These are phyloP conservation scores for Trypoxylon attenuatum DNA, from an alignment of 2,888 invertebrate genomes.

Conservation along the genomic window DNA sequence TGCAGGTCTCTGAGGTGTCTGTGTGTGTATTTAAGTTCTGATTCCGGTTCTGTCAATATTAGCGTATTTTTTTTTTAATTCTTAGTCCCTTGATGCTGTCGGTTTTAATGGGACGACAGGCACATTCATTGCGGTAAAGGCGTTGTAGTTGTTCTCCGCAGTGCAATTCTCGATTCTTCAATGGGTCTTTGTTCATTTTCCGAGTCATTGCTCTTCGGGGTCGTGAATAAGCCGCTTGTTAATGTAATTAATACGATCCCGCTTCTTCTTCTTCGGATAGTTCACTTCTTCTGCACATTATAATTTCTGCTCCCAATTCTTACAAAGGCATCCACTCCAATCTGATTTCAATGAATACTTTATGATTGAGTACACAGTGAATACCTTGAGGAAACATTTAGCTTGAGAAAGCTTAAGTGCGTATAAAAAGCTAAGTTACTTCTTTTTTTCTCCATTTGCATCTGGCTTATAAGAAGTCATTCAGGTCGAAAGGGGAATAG, in stretches of 20 bases:
- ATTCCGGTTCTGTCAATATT: background rate
- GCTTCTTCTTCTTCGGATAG: conserved; percentile 11
- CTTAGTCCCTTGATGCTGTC: background rate
- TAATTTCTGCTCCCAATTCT: conserved; percentile 8
- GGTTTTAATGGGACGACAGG: background rate
- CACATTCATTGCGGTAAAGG: too few species aligned
- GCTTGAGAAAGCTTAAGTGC: conserved; percentile 22
- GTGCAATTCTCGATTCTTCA: background rate
- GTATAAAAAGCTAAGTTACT: conserved; percentile 30
- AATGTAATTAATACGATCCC: background rate
- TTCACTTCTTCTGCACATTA: conserved; percentile 1
- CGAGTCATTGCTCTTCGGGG: background rate
- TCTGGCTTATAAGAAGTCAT: conserved; percentile 39
- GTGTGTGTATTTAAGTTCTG: background rate
- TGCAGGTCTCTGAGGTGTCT: too few species aligned
- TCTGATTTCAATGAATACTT: conserved; percentile 17
- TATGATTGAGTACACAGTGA: conserved; percentile 12
- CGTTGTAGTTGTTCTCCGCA: too few species aligned
- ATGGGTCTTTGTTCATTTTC: background rate
- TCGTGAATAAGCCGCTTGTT: background rate
- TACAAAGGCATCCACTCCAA: conserved; percentile 9
- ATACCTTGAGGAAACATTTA: conserved; percentile 29
- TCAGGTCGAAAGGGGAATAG: conserved; percentile 48
- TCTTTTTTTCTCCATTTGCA: conserved; percentile 41
- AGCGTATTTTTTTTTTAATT: background rate